Conservation (phyloP, 2,888 invertebrate genomes). For the Perithous albicinctus region DNA sequence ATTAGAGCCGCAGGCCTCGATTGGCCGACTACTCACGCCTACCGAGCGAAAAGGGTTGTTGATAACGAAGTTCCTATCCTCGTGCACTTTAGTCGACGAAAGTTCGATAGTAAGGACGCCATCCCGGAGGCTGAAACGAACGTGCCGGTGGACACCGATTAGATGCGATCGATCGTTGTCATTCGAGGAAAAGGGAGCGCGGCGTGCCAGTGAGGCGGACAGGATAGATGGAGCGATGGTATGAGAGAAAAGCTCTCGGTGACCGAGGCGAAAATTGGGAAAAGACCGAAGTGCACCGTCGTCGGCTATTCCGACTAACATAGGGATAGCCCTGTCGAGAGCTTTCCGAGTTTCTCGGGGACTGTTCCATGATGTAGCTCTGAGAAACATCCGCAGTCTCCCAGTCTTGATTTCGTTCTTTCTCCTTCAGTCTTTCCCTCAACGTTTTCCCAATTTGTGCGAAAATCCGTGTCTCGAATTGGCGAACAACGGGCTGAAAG, state of each 20-base stretch:
- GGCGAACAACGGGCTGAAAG: conserved; percentile 1
- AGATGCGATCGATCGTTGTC: conserved; percentile 71
- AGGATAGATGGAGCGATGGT: conserved; percentile 36
- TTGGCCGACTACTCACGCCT: conserved; percentile 7
- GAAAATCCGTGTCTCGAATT: conserved; percentile 21
- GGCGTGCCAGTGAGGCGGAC: neutral
- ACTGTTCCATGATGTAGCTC: neutral
- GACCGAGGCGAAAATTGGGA: conserved; percentile 48
- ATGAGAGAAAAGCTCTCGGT: conserved; percentile 33
- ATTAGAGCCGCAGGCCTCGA: conserved; percentile 38
- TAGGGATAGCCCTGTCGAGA: neutral
- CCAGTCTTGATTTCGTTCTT: conserved; percentile 32
- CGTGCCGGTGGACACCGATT: conserved; percentile 56
- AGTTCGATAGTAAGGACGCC: conserved; percentile 10
- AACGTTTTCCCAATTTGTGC: conserved; percentile 31
- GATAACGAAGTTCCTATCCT: conserved; percentile 57
- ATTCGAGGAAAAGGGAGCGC: conserved; percentile 61
- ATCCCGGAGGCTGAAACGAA: conserved; percentile 28
- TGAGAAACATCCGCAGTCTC: neutral
- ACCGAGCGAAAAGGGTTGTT: conserved; percentile 49
- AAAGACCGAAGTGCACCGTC: conserved; percentile 27
- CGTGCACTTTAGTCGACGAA: conserved; percentile 28
- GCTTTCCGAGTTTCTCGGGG: conserved; percentile 33
- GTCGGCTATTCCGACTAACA: conserved; percentile 19
- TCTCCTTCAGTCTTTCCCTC: neutral